phyloP scores from a whole-genome alignment of 2,888 invertebrate species.

The Temnothorax unifasciatus region DNA sequence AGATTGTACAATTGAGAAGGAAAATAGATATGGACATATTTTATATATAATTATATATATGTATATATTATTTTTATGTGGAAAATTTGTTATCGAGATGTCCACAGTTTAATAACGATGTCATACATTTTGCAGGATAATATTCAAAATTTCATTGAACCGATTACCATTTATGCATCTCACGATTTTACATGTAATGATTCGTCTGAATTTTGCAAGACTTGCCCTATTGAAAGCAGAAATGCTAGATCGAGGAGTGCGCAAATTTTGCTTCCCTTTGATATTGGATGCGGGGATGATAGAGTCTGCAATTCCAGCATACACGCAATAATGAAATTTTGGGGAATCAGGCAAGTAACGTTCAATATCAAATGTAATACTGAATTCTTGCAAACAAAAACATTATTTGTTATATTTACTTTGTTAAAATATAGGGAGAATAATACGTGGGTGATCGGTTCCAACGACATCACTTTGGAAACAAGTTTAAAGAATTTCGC shows the following conservation, averaged over 20 bases:
- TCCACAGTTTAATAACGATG: background rate
- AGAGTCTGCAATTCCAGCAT: conserved; percentile 76
- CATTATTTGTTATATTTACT: background rate
- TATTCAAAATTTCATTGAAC: conserved; percentile 75
- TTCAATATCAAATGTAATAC: background rate
- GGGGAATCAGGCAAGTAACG: conserved; percentile 38
- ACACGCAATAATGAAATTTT: conserved; percentile 57
- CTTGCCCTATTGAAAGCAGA: conserved; percentile 74
- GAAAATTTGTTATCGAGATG: background rate
- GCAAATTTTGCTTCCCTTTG: conserved; percentile 73
- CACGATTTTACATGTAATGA: conserved; percentile 63
- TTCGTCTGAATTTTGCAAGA: conserved; percentile 59
- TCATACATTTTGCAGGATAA: conserved; percentile 63
- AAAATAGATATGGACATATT: too few species aligned
- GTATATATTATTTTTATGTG: background rate
- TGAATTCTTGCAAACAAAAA: background rate
- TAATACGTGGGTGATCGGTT: conserved; percentile 80
- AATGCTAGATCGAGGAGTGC: conserved; percentile 54
- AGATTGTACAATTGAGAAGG: too few species aligned
- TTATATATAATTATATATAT: too few species aligned
- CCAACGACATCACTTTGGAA: conserved; percentile 76
- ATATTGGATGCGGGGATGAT: conserved; percentile 79
- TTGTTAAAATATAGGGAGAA: conserved; percentile 61
- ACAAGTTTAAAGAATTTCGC: conserved; percentile 73
- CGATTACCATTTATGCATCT: conserved; percentile 70